Conservation (phyloP, 2,888 invertebrate genomes). For the Glaucopsyche alexis region DNA sequence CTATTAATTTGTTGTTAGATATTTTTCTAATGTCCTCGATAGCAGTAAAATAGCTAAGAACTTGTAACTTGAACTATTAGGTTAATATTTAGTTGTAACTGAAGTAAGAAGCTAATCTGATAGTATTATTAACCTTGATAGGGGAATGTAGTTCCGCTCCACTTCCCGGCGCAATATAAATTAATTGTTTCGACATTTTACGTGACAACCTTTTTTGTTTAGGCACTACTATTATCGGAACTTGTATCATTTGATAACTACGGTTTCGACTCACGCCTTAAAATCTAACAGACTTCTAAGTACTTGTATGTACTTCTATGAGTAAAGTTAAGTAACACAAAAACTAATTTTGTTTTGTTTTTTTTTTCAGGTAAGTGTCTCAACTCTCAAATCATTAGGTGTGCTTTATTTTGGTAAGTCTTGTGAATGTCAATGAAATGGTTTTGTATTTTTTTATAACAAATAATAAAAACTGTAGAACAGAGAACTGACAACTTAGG, state of each 20-base stretch:
- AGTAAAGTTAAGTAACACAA: too few relatives aligned
- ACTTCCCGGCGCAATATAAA: slow-evolving; percentile 32
- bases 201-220: slow-evolving; percentile 25
- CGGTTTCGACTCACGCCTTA: not conserved
- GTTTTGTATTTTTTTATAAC: too few relatives aligned
- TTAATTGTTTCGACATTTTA: slow-evolving; percentile 28
- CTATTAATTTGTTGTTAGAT: too few relatives aligned
- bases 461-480: too few relatives aligned
- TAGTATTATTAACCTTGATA: slow-evolving; percentile 36
- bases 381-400: not conserved
- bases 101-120: slow-evolving; percentile 24
- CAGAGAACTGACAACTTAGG: too few relatives aligned
- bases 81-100: slow-evolving; percentile 20
- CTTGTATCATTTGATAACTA: not conserved
- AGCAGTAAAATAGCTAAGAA: not conserved
- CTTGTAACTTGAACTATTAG: slow-evolving; percentile 19
- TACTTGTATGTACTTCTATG: too few relatives aligned
- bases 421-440: not conserved
- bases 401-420: slow-evolving; percentile 1
- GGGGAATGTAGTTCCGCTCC: slow-evolving; percentile 38
- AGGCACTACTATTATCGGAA: not conserved
- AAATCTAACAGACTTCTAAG: not conserved
- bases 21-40: too few relatives aligned
- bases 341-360: slow-evolving; percentile 3
- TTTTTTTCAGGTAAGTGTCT: slow-evolving; percentile 21